Evolutionary conservation across 2,888 invertebrate species (phyloP).

Genomic region (Pyrocoelia pectoralis): DNA sequence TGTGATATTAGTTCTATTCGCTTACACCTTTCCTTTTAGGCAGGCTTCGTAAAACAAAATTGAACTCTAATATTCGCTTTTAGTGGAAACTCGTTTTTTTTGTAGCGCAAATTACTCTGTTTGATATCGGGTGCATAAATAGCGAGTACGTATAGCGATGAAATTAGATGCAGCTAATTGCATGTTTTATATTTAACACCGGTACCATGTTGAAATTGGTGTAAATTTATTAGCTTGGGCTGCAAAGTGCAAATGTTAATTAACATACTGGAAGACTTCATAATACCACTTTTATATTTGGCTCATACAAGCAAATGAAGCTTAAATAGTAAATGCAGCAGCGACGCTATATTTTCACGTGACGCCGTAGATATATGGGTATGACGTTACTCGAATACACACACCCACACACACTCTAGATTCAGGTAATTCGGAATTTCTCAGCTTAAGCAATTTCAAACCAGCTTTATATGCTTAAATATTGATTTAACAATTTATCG

Average conservation of each 20-base stretch:
- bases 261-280: not conserved
- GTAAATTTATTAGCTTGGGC: not conserved
- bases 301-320: conserved; percentile 1
- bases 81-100: not conserved
- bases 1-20: not conserved
- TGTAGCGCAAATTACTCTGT: not conserved
- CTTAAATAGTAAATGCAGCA: not conserved
- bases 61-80: not conserved
- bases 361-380: not conserved
- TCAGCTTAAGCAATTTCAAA: too few relatives aligned
- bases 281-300: not conserved
- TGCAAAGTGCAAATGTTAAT: not conserved
- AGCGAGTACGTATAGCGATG: not conserved
- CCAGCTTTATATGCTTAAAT: too few relatives aligned
- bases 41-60: not conserved
- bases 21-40: not conserved
- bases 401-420: too few relatives aligned
- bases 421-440: too few relatives aligned
- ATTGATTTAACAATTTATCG: too few relatives aligned
- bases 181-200: not conserved
- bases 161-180: not conserved
- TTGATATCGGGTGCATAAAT: not conserved
- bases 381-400: not conserved
- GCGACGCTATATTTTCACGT: not conserved
- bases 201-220: not conserved